Conservation (phyloP, 2,888 invertebrate genomes). For the Conchocele bisecta region DNA sequence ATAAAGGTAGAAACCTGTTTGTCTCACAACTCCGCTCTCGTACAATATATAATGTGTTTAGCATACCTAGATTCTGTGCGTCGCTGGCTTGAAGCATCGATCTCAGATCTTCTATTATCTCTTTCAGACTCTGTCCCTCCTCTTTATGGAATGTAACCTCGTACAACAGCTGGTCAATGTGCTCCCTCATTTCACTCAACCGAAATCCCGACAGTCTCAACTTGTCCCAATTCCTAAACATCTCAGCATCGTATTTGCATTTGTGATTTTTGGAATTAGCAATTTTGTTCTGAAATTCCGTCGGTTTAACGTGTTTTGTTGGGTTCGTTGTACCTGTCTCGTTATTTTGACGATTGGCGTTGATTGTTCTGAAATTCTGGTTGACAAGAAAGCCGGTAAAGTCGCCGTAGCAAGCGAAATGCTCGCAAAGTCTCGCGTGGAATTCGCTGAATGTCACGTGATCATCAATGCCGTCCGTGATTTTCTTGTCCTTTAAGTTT, state of each 20-base stretch:
- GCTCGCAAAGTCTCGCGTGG: conserved; percentile 52
- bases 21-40: too few relatives aligned
- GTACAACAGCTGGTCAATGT: conserved; percentile 53
- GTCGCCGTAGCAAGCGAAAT: conserved; percentile 57
- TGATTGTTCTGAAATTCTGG: conserved; percentile 50
- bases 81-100: conserved; percentile 36
- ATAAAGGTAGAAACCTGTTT: too few relatives aligned
- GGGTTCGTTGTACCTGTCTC: conserved; percentile 23
- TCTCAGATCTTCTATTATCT: conserved; percentile 55
- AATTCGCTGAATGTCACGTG: conserved; percentile 52
- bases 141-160: conserved; percentile 57
- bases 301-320: conserved; percentile 27
- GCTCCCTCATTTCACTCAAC: conserved; percentile 54
- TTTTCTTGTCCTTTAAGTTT: conserved; percentile 37
- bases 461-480: background rate
- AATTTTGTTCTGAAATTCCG: conserved; percentile 50
- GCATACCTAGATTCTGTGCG: conserved; percentile 56
- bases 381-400: conserved; percentile 56
- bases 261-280: conserved; percentile 41
- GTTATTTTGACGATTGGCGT: conserved; percentile 25
- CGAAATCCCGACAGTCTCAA: conserved; percentile 53
- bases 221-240: conserved; percentile 60
- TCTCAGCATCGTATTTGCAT: conserved; percentile 51
- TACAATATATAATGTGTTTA: conserved; percentile 46
- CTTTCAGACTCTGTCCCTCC: conserved; percentile 52